These are phyloP conservation scores for Brotula barbata DNA, from an alignment of 2,797 vertebrate genomes.

Conservation along the genomic window DNA sequence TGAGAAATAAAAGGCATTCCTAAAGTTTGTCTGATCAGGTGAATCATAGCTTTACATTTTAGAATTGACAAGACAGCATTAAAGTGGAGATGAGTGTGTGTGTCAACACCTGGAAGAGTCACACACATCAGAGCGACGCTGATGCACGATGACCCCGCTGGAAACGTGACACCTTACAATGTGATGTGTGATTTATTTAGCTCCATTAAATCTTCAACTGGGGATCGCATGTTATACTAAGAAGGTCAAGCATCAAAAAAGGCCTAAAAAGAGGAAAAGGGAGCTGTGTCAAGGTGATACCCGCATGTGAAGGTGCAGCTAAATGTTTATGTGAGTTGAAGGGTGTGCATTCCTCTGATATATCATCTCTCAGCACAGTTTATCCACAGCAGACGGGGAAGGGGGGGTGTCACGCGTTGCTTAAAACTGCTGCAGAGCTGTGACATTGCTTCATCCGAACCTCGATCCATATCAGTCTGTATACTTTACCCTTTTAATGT, in stretches of 20 bases:
- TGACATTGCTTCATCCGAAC: no score
- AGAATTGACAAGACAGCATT: slow-evolving; percentile 40
- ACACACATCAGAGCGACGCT: slow-evolving; percentile 17
- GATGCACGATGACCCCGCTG: slow-evolving; percentile 23
- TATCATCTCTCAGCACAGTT: slow-evolving; percentile 48
- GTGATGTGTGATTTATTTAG: slow-evolving; percentile 52
- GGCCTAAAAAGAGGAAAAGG: not conserved
- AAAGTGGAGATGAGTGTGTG: slow-evolving; percentile 18
- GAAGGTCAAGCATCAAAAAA: slow-evolving; percentile 1
- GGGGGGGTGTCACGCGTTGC: slow-evolving; percentile 16
- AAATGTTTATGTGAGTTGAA: slow-evolving; percentile 38
- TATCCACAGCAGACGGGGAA: slow-evolving; percentile 38
- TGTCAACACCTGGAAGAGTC: slow-evolving; percentile 52
- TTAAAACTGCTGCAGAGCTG: slow-evolving; percentile 20
- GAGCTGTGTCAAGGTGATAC: not conserved
- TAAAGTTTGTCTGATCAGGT: slow-evolving; percentile 6
- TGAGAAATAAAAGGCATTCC: no score
- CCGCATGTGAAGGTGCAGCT: not conserved
- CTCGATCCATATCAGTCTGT: not conserved
- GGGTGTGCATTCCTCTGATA: slow-evolving; percentile 48
- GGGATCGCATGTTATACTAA: not conserved
- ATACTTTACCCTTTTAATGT: not conserved
- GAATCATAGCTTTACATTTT: slow-evolving; percentile 19
- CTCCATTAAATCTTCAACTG: slow-evolving; percentile 27
- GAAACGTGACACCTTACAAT: slow-evolving; percentile 50